These are phyloP conservation scores for Tupaia tana DNA, from an alignment of 2,113 vertebrate genomes.

Conservation along the genomic window DNA sequence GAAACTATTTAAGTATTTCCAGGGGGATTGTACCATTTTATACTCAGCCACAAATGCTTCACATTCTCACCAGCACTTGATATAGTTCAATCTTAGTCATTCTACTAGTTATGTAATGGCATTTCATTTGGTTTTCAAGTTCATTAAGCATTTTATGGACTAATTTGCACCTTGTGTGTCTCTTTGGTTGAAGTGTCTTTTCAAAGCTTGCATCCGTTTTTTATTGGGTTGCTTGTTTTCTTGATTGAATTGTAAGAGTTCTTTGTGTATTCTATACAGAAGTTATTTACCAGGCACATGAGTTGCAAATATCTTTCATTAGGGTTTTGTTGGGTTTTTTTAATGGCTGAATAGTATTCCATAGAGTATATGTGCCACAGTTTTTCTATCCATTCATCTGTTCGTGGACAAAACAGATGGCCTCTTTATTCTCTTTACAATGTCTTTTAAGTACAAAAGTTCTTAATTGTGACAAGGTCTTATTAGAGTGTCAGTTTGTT, in stretches of 20 bases:
- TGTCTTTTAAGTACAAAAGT: constrained; percentile 9
- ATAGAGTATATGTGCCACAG: too few relatives aligned
- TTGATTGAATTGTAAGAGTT: neutral
- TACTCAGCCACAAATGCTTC: too few relatives aligned
- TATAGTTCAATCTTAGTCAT: neutral
- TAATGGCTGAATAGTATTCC: too few relatives aligned
- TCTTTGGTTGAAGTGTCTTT: constrained; percentile 1
- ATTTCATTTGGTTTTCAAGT: constrained; percentile 49
- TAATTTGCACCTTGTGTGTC: neutral
- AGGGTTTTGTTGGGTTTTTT: too few relatives aligned
- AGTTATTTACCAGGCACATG: neutral
- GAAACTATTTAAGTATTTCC: neutral
- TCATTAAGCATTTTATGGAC: neutral
- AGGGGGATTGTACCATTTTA: neutral
- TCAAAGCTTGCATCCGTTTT: neutral
- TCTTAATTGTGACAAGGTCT: constrained; percentile 17
- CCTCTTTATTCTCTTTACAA: neutral
- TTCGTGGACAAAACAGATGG: too few relatives aligned
- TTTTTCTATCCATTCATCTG: too few relatives aligned
- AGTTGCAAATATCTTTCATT: neutral
- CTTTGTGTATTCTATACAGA: neutral
- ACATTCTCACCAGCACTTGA: neutral
- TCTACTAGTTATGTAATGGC: neutral
- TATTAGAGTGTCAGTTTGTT: neutral
- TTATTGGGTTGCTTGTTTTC: neutral